Conservation (phyloP, 2,113 vertebrate species). For the Hiodon alosoides region DNA sequence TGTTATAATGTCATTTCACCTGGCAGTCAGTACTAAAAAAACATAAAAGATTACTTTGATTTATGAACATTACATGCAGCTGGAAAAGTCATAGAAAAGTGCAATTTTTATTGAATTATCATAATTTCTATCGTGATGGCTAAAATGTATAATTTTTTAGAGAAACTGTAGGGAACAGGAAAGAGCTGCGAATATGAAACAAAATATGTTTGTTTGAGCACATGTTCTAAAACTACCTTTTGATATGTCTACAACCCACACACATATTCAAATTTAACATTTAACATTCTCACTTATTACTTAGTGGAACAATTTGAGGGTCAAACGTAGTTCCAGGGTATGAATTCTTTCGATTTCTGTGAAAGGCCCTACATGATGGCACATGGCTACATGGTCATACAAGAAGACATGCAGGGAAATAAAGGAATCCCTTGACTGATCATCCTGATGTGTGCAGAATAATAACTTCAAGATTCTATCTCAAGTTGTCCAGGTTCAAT, state of each 20-base stretch:
- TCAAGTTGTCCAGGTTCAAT: conserved; percentile 9
- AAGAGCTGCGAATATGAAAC: not conserved
- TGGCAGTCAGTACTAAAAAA: not conserved
- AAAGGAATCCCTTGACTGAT: conserved; percentile 2
- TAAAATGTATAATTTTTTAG: not conserved
- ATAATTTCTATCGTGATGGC: not conserved
- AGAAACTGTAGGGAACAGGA: not conserved
- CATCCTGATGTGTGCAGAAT: not conserved
- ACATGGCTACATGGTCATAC: not conserved
- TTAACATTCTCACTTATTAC: not conserved
- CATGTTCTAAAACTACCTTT: not conserved
- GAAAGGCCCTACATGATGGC: no score
- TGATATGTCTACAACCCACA: not conserved
- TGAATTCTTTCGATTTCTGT: no score
- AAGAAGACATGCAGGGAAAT: not conserved
- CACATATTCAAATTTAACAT: not conserved
- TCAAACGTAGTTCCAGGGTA: no score
- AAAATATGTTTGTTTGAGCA: not conserved
- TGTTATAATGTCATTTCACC: conserved; percentile 27
- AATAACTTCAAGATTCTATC: not conserved
- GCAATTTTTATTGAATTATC: conserved; percentile 14
- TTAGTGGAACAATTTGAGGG: not conserved
- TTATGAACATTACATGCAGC: conserved; percentile 13
- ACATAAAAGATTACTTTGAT: conserved; percentile 14
- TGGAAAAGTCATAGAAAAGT: conserved; percentile 15